phyloP scores from a whole-genome alignment of 2,113 vertebrate species.

The Theristicus caerulescens region DNA sequence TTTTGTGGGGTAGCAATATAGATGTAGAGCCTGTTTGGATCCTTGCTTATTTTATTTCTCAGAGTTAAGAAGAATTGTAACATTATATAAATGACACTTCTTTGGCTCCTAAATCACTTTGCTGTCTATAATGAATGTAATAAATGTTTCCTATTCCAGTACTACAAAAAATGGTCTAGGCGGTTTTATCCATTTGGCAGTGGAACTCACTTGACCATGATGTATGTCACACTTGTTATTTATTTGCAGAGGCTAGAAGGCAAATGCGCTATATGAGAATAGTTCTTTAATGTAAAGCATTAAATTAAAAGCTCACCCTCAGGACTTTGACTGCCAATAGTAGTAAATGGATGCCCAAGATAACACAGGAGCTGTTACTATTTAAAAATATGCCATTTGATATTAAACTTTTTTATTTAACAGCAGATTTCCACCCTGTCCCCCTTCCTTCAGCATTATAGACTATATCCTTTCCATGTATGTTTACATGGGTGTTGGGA shows the following conservation, averaged over 20 bases:
- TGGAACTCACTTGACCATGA: background rate
- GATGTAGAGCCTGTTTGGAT: background rate
- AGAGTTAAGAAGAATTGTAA: background rate
- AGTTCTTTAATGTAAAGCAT: conserved; percentile 65
- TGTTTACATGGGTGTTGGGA: background rate
- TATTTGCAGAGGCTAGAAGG: conserved; percentile 65
- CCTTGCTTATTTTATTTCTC: conserved; percentile 15
- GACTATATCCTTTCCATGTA: background rate
- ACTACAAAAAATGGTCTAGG: background rate
- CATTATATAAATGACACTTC: conserved; percentile 13
- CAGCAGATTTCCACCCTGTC: background rate
- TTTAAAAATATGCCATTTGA: conserved; percentile 17
- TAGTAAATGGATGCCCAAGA: conserved; percentile 46
- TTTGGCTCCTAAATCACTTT: conserved; percentile 43
- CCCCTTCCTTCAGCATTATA: background rate
- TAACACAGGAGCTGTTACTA: conserved; percentile 5
- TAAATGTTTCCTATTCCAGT: conserved; percentile 29
- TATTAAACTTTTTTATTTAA: conserved; percentile 4
- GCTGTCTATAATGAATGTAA: conserved; percentile 35
- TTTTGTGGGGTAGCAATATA: background rate
- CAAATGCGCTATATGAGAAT: conserved; percentile 54
- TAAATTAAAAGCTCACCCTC: conserved; percentile 69
- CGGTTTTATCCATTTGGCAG: background rate
- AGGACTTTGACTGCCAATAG: conserved; percentile 57
- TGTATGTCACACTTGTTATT: conserved; percentile 46